A percentile compares a stretch with the other conserved stretches of the same genome.
Evolutionary conservation across 2,113 vertebrate species (phyloP).

Genomic region (Alligator sinensis): DNA sequence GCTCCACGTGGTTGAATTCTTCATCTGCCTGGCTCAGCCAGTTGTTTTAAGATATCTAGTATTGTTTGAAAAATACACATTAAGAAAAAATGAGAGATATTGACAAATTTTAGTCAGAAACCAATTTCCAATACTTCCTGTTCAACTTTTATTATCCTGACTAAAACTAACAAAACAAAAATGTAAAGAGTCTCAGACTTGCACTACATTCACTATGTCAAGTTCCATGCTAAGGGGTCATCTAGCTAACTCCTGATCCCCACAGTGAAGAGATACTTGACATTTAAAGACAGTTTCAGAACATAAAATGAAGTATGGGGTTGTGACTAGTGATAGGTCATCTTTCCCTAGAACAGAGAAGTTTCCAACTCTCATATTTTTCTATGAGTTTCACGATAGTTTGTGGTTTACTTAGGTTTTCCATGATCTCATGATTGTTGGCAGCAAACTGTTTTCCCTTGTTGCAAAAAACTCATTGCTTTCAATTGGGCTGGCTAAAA

Average conservation of each 20-base stretch:
- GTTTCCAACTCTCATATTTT: neutral
- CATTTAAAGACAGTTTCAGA: neutral
- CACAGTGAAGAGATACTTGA: neutral
- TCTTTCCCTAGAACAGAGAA: neutral
- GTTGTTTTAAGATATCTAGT: neutral
- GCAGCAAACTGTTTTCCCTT: neutral
- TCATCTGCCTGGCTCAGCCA: neutral
- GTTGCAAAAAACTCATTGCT: neutral
- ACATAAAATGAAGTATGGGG: neutral
- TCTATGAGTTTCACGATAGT: neutral
- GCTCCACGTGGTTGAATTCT: neutral
- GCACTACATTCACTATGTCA: neutral
- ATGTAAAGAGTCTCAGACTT: neutral
- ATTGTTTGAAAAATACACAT: neutral
- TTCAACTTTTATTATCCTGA: neutral
- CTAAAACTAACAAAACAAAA: neutral
- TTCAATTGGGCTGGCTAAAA: neutral
- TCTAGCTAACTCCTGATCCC: neutral
- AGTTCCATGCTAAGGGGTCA: neutral
- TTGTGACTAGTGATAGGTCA: neutral
- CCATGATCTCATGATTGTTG: fast-evolving
- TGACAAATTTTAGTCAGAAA: neutral
- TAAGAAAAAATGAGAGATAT: constrained; percentile 1
- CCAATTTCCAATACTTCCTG: neutral
- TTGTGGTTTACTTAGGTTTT: neutral